Base-by-base conservation (phyloP, 2,888 invertebrate species). In the Arctia plantaginis region DNA sequence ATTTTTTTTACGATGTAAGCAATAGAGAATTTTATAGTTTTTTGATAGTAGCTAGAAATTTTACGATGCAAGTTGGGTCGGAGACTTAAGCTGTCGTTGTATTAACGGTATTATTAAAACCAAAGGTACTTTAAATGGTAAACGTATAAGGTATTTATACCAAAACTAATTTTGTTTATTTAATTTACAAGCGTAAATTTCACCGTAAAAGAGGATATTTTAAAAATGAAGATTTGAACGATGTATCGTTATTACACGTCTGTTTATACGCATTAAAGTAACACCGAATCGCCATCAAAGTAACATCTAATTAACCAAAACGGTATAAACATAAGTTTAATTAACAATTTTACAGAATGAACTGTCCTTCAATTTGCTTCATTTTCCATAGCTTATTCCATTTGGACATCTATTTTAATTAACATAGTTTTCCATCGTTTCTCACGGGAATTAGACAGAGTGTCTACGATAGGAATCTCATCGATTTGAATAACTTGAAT, bases 381-480 rank as follows among this genome's bases (percentile, higher is more conserved):
- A 79, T 77, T 69, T 77, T 51, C 67, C 12, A 78, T 73, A 59
- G 47, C 72, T 66, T 77, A 77, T 79, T 75, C 69, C 75, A 66
- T 75, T 65, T 55, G 64, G 72, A 75, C 75, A 67, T 76, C 77
- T 75, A 77, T 80, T 80, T 82, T 82, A 85, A 82, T 83, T 82
- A 78, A 74, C 75, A 80, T 79, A 75, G 65, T 86, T 74, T 78
- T 12, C 68, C 77, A 74, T 30, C 39, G 77, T 85, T 89, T 90
- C 89, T 87, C 89, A 90, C 87, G 89, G 89, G 89, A 90, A 90
- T 78, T 75, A 80, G 73, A 70, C 67, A 71, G 72, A 76, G 44
- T 75, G 75, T 72, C 74, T 69, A 71, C 73, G 75, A 72, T 27
- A 77, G 79, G 83, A 83, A 87, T 85, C 83, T 79, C 82, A 77